A percentile compares a stretch with the other conserved stretches of the same genome.
Conservation (phyloP, 1,140 invertebrate species). For the Leptinotarsa lineolata region DNA sequence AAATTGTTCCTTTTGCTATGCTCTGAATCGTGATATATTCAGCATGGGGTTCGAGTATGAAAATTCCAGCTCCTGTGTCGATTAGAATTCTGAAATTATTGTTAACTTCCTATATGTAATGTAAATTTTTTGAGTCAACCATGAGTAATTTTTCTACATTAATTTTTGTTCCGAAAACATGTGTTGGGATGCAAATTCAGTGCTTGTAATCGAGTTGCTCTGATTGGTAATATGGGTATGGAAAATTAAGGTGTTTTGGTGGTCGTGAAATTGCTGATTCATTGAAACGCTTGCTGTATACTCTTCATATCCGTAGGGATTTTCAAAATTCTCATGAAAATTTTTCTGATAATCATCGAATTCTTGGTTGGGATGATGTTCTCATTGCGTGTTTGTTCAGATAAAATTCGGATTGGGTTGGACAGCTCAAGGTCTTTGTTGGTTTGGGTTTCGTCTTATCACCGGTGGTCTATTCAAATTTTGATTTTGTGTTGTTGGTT, state of each 20-base stretch:
- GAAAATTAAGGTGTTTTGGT: not conserved
- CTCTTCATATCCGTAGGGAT: not conserved
- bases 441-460: not conserved
- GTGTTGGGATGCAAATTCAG: not conserved
- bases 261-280: not conserved
- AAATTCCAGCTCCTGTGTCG: not conserved
- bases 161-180: not conserved
- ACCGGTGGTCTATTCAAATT: not conserved
- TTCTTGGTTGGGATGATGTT: not conserved
- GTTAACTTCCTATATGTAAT: not conserved
- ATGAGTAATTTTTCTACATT: not conserved
- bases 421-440: not conserved
- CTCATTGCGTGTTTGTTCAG: not conserved
- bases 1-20: not conserved
- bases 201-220: not conserved
- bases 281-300: not conserved
- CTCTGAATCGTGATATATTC: not conserved
- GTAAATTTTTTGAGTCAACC: not conserved
- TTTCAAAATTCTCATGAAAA: not conserved
- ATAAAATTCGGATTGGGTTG: not conserved
- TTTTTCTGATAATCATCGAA: not conserved
- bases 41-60: not conserved
- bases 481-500: not conserved
- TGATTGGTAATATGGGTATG: not conserved
- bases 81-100: not conserved